Base-by-base conservation (phyloP, 1,140 invertebrate genomes). In the Aphaenogaster floridana region DNA sequence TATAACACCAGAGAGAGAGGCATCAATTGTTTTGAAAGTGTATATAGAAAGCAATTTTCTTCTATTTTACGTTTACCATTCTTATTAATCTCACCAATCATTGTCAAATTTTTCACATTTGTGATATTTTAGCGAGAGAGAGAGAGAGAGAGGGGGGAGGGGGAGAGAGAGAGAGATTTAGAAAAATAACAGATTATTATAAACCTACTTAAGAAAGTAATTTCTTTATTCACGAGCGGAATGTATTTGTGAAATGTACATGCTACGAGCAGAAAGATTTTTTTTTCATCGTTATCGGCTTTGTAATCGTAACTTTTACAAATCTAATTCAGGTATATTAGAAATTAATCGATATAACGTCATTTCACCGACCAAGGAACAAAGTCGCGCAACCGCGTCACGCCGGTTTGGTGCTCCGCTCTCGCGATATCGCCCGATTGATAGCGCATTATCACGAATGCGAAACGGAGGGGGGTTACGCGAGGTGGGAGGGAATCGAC, bases 391-490 rank as follows among this genome's bases (percentile, higher is more conserved):
- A 61, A 39, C 17, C n/a, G 9, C 34, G 39, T 3, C 54, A 54
- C 54, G 59, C 17, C 17, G 17, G 39, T 72, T 84, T 39, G 50
- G 64, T 68, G 11, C 50, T 86, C 39, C 50, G 42, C 42, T 83
- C 52, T 59, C 52, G 66, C 68, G 52, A 72, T 83, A 83, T 74
- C 68, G 9, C 17, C 5, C 68, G 42, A 74, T 74, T 83, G 80
- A 86, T 86, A 86, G 21, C 45, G 15, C 48, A 13, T 86, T 86
- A 86, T 86, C 80, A 54, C 36, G 21, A 54, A 39, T 3, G 63
- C 45, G 59, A 85, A 34, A 85, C 68, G 34, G 9, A 17, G n/a
- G 64, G 45, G 45, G 42, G 11, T n/a, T 5, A 15, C 42, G 6
- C 3, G 81, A 76, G 59, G 42, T 15, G 83, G n/a, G 21, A 42